These are phyloP conservation scores for Cassiopea xamachana DNA, from an alignment of 30 jellyfish, hydroid and myxozoan species.

Conservation along the genomic window DNA sequence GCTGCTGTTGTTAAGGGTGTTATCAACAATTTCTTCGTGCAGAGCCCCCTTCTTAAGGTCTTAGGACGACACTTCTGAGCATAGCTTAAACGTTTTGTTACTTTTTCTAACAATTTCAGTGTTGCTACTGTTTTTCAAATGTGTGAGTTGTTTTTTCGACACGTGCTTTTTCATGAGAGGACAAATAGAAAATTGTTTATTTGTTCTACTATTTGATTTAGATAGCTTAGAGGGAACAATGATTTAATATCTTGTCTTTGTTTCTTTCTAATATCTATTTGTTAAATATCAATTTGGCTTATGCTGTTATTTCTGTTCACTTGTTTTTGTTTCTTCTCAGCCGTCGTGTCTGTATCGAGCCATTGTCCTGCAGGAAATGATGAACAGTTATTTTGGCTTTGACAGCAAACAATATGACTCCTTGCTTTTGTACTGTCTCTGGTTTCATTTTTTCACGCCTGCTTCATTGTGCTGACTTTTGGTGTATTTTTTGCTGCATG, in stretches of 20 bases:
- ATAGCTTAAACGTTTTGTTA: too few species aligned
- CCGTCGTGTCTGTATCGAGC: neutral
- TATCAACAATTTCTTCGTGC: too few species aligned
- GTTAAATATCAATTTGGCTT: neutral
- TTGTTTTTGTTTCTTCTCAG: neutral
- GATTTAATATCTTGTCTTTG: neutral
- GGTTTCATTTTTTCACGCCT: too few species aligned
- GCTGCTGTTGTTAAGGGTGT: too few species aligned
- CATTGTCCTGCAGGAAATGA: neutral
- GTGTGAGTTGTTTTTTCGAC: neutral
- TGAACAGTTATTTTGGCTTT: neutral
- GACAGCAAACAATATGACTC: neutral
- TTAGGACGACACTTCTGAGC: too few species aligned
- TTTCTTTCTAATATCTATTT: neutral
- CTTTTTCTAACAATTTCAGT: neutral
- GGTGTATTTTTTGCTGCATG: neutral
- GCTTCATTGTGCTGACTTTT: too few species aligned
- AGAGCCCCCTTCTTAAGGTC: too few species aligned
- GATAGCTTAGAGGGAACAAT: neutral
- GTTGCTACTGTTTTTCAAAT: neutral
- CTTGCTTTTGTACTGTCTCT: neutral
- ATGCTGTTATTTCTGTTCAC: neutral
- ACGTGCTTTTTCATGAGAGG: neutral
- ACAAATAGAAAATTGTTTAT: neutral
- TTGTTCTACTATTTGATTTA: neutral